Conservation (phyloP, 2,797 vertebrate genomes). For the Vespertilio murinus region DNA sequence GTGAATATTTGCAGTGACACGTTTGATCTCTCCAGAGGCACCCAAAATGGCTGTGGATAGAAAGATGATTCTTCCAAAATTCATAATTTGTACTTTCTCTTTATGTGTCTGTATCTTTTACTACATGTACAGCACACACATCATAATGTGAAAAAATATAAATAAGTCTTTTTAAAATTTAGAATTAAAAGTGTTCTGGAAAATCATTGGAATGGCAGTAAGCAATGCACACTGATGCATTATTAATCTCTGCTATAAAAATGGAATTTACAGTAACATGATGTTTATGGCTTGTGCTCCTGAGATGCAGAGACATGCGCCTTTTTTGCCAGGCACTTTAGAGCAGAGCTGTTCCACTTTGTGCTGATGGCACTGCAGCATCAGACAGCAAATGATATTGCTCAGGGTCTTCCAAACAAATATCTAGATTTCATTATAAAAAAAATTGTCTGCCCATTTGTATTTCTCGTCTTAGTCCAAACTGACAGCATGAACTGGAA, state of each 20-base stretch:
- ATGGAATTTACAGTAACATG: conserved; percentile 80
- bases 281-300: conserved; percentile 80
- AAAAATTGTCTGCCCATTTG: conserved; percentile 72
- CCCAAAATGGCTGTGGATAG: conserved; percentile 40
- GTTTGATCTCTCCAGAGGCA: conserved; percentile 65
- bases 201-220: conserved; percentile 68
- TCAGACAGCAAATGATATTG: conserved; percentile 79
- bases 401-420: conserved; percentile 82
- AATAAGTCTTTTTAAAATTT: conserved; percentile 61
- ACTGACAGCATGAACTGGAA: conserved; percentile 77
- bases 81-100: conserved; percentile 62
- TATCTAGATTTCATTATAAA: conserved; percentile 80
- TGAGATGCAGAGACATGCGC: conserved; percentile 75
- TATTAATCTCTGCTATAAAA: conserved; percentile 83
- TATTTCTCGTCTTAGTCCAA: conserved; percentile 75
- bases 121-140: not conserved
- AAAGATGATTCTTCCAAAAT: conserved; percentile 63
- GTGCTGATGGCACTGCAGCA: conserved; percentile 74
- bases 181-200: conserved; percentile 77
- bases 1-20: conserved; percentile 20
- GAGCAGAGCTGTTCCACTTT: conserved; percentile 80
- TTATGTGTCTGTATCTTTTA: not conserved
- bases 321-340: conserved; percentile 81
- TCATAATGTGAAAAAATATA: not conserved
- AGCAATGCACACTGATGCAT: conserved; percentile 77